Evolutionary conservation across 1,140 invertebrate genomes (phyloP), one percentile per base, ranked within the genome.

Genomic region (Manduca sexta): DNA sequence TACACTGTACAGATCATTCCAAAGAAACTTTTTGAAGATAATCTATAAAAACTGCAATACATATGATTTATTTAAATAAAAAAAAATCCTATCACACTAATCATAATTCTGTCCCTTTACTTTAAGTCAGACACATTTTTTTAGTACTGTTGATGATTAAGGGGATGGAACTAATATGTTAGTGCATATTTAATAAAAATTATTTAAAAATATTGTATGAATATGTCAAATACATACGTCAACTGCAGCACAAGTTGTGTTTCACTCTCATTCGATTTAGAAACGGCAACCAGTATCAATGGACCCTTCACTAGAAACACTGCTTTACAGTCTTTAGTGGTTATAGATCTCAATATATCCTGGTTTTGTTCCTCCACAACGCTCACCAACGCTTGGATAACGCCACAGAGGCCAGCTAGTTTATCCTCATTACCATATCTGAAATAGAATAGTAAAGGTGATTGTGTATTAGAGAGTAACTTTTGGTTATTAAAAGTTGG

Each of bases 351-450:
- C 30, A 99, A 92, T 52, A 90, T 90, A 84, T 97, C 95, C 56
- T 93, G 90, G 50, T 91, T 89, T 47, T 90, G 90, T 64, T 93
- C 91, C 80, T 96, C 92, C 0, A 98, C 92, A 69, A 98, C 95
- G 43, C 96, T 98, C 0, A 98, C 95, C 47, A 98, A 75, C 3
- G 96, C 97, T 86, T 98, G 96, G 88, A 99, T 96, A 0, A 98
- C 93, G 10, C 97, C 97, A 89, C 97, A 98, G 8, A 98, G 84
- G 2, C 96, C 97, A 0, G 95, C 97, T 58, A 98, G 82, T 81
- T 97, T 95, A 65, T 98, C 96, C 89, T 98, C 97, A 77, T 93
- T 96, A 45, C 97, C 95, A 88, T 95, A 91, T 72, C 93, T 93
- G 69, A 16, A 88, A 86, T 60, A 29, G 35, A 52, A 45, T 0